phyloP scores from a whole-genome alignment of 2,888 invertebrate genomes.

The Toxonevra muliebris region DNA sequence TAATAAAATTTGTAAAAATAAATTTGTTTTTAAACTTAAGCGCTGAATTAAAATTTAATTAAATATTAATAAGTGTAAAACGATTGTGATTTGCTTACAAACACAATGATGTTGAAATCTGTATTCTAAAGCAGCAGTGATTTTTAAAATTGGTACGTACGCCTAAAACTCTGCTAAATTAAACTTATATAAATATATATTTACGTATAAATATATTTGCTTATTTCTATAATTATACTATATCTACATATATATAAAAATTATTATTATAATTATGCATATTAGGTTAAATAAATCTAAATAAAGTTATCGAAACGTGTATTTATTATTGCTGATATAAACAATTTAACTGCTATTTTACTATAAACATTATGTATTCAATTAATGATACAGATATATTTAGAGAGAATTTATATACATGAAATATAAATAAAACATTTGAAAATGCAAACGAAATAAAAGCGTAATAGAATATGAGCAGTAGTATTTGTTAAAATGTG shows the following conservation, averaged over 20 bases:
- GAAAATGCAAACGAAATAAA: too few relatives aligned
- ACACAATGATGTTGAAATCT: background rate
- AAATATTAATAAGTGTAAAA: too few relatives aligned
- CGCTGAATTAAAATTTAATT: too few relatives aligned
- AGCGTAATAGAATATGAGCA: too few relatives aligned
- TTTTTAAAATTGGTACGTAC: too few relatives aligned
- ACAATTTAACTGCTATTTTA: background rate
- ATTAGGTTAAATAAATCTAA: too few relatives aligned
- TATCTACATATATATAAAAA: background rate
- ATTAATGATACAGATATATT: background rate
- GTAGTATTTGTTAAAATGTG: too few relatives aligned
- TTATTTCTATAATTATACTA: constrained; percentile 8
- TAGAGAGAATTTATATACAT: background rate
- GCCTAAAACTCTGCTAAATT: too few relatives aligned
- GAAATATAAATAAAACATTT: background rate
- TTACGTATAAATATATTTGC: constrained; percentile 4
- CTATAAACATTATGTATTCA: background rate
- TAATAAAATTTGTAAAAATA: background rate
- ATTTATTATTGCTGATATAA: background rate
- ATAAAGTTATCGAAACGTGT: constrained; percentile 1
- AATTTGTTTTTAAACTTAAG: too few relatives aligned
- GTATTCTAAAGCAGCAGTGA: too few relatives aligned
- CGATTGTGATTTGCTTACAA: constrained; percentile 6
- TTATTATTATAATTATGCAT: too few relatives aligned
- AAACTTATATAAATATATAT: constrained; percentile 2